These are phyloP conservation scores for Galeopsomyia nigrocyanea DNA, from an alignment of 2,888 invertebrate genomes.

Conservation along the genomic window DNA sequence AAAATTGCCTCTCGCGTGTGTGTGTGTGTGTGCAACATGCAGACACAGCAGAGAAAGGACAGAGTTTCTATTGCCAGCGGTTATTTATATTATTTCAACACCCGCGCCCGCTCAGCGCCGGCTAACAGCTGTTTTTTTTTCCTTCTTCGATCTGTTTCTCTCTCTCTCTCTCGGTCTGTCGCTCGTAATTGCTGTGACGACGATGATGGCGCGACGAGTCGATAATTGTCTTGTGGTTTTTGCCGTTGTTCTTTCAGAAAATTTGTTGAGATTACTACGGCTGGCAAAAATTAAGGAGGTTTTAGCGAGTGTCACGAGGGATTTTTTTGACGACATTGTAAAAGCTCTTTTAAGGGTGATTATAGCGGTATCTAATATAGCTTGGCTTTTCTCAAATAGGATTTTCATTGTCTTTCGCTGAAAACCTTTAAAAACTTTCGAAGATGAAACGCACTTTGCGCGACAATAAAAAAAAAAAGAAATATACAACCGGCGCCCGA, in stretches of 20 bases:
- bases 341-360: too few species aligned
- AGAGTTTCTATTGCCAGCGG: constrained; percentile 37
- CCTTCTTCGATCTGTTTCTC: constrained; percentile 2
- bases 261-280: constrained; percentile 1
- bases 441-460: too few species aligned
- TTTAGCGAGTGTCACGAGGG: neutral
- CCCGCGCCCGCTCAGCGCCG: constrained; percentile 49
- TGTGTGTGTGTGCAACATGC: constrained; percentile 8
- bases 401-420: too few species aligned
- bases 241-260: constrained; percentile 7
- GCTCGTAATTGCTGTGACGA: too few species aligned
- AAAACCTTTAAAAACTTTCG: too few species aligned
- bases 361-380: too few species aligned
- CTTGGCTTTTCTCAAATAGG: too few species aligned
- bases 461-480: constrained; percentile 3
- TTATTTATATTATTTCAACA: constrained; percentile 63
- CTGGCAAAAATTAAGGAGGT: constrained; percentile 21
- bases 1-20: constrained; percentile 24
- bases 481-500: neutral
- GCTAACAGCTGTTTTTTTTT: constrained; percentile 49
- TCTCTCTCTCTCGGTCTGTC: neutral
- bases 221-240: constrained; percentile 54
- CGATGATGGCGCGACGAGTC: constrained; percentile 55
- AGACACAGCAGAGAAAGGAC: neutral
- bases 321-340: too few species aligned